These are phyloP conservation scores for Papilio glaucus DNA, from an alignment of 1,140 invertebrate genomes.

Conservation along the genomic window DNA sequence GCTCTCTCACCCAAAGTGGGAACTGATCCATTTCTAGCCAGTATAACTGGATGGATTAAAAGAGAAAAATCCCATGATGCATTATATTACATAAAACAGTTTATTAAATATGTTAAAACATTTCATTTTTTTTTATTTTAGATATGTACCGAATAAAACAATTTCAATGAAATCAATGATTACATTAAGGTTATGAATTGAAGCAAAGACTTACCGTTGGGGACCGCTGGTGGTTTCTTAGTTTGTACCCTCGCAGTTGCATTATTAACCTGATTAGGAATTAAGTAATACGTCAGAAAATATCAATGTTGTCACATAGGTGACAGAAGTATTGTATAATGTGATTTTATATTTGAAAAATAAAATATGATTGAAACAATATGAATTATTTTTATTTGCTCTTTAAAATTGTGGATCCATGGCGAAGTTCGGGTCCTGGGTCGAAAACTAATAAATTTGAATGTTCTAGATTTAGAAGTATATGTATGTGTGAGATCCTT, in stretches of 20 bases:
- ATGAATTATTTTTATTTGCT: neutral
- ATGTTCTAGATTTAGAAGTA: neutral
- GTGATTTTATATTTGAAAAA: slow-evolving; percentile 33
- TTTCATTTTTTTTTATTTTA: slow-evolving; percentile 1
- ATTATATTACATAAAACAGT: slow-evolving; percentile 55
- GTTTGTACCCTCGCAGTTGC: slow-evolving; percentile 98
- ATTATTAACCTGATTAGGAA: slow-evolving; percentile 94
- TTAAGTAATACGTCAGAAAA: slow-evolving; percentile 60
- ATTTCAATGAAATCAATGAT: neutral
- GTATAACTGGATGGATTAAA: slow-evolving; percentile 86
- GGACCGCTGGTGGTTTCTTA: slow-evolving; percentile 97
- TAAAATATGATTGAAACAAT: slow-evolving; percentile 26
- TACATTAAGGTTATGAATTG: neutral
- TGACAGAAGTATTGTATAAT: slow-evolving; percentile 20
- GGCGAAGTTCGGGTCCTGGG: neutral
- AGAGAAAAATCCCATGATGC: slow-evolving; percentile 76
- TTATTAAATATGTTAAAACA: slow-evolving; percentile 12
- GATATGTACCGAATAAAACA: neutral
- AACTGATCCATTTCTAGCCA: slow-evolving; percentile 89
- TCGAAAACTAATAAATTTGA: neutral
- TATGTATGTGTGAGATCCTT: too few relatives aligned
- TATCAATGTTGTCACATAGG: slow-evolving; percentile 33
- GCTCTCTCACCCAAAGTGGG: slow-evolving; percentile 89
- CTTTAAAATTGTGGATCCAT: neutral
- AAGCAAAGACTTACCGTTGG: slow-evolving; percentile 91